Evolutionary conservation across 2,888 invertebrate genomes (phyloP).

Genomic region (Masnerella sp.): DNA sequence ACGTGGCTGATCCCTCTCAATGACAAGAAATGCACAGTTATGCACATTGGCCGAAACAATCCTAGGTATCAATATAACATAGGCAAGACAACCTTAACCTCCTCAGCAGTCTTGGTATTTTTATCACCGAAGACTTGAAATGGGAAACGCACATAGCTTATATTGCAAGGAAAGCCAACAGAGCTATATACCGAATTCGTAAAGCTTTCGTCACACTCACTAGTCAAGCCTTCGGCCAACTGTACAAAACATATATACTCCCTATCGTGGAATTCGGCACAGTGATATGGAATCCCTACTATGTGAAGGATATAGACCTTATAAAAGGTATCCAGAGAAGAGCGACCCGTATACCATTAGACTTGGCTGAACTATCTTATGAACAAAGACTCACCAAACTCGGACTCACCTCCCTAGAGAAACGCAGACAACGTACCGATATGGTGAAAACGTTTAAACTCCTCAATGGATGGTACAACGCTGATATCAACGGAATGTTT

Average conservation of each 20-base stretch:
- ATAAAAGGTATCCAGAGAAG: not conserved
- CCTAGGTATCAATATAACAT: not conserved
- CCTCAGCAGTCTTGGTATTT: not conserved
- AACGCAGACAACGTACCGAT: not conserved
- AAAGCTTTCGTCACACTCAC: not conserved
- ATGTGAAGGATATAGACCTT: not conserved
- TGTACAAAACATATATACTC: not conserved
- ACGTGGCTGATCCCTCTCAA: not conserved
- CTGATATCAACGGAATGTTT: no score
- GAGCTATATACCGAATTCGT: not conserved
- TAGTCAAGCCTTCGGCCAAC: not conserved
- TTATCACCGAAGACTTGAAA: not conserved
- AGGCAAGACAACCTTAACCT: not conserved
- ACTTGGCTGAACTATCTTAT: not conserved
- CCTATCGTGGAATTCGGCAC: not conserved
- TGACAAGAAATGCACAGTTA: not conserved
- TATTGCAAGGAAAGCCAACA: not conserved
- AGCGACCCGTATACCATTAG: not conserved
- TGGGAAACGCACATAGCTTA: not conserved
- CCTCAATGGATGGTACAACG: not conserved
- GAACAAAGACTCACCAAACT: not conserved
- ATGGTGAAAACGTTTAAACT: not conserved
- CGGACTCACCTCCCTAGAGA: not conserved
- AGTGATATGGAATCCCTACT: not conserved
- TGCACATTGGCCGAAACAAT: not conserved